Evolutionary conservation across 1,140 invertebrate genomes (phyloP).

Genomic region (Maconellicoccus hirsutus): DNA sequence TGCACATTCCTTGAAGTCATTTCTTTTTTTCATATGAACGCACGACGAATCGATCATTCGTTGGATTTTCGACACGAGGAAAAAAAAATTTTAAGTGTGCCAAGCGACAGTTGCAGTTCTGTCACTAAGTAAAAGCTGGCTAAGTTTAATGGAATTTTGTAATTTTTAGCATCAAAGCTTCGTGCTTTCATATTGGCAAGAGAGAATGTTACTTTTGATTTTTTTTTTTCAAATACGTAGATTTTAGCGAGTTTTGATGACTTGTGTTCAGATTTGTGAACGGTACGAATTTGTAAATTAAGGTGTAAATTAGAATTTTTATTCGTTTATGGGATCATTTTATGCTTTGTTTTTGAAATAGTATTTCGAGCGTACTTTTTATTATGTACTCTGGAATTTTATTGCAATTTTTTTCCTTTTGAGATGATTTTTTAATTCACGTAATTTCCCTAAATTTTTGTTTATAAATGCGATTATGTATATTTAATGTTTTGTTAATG

Average conservation of each 20-base stretch:
- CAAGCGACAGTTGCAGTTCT: constrained; percentile 19
- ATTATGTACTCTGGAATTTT: neutral
- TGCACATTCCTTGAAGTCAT: no score
- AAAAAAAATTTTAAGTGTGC: neutral
- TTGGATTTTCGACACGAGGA: no score
- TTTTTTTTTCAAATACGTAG: neutral
- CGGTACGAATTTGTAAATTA: no score
- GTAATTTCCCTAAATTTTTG: neutral
- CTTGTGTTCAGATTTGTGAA: no score
- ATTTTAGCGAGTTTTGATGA: no score
- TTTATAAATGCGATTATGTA: constrained; percentile 13
- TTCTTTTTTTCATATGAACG: no score
- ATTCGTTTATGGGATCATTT: no score
- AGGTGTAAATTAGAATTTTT: no score
- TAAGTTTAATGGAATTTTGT: neutral
- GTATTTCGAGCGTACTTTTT: no score
- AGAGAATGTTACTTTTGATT: neutral
- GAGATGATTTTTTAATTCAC: neutral
- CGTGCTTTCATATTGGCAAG: neutral
- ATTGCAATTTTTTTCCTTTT: neutral
- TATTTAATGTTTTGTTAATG: constrained; percentile 22
- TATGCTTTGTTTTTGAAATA: no score
- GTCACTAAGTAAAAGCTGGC: constrained; percentile 13
- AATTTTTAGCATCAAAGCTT: neutral
- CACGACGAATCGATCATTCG: no score